Percentiles rank a stretch among this genome's conserved stretches.
phyloP scores from a whole-genome alignment of 2,113 vertebrate species.

The Mionectes macconnelli region DNA sequence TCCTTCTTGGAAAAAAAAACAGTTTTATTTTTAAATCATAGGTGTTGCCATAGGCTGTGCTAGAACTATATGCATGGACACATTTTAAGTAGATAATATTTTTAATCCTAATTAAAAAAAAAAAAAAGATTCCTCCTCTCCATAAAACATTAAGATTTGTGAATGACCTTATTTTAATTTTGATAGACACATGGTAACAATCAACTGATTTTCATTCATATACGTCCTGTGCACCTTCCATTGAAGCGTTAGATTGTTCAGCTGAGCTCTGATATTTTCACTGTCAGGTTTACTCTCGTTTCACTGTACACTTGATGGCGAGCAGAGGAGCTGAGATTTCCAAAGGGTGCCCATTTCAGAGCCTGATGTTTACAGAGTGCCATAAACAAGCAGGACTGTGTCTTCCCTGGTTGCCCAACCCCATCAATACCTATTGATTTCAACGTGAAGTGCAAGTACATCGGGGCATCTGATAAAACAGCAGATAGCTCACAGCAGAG shows the following conservation, averaged over 20 bases:
- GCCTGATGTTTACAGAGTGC: background rate
- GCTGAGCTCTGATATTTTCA: background rate
- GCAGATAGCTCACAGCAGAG: fast-evolving
- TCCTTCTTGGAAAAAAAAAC: conserved; percentile 65
- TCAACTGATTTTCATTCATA: conserved; percentile 71
- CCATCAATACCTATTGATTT: background rate
- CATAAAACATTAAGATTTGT: conserved; percentile 69
- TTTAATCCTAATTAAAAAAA: conserved; percentile 83
- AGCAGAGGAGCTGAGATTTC: background rate
- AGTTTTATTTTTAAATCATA: conserved; percentile 77
- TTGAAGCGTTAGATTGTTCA: background rate
- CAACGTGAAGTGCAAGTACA: background rate
- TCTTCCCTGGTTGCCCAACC: background rate
- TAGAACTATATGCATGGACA: conserved; percentile 73
- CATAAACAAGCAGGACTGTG: background rate
- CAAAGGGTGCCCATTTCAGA: background rate
- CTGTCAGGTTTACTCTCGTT: background rate
- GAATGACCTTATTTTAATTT: conserved; percentile 78
- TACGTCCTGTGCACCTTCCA: background rate
- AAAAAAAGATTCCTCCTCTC: conserved; percentile 32
- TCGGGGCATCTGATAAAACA: background rate
- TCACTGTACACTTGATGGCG: background rate
- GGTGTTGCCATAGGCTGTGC: conserved; percentile 76
- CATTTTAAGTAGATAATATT: conserved; percentile 79
- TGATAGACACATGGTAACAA: conserved; percentile 54